Conservation (phyloP, 2,888 invertebrate genomes). For the Leptothorax acervorum region DNA sequence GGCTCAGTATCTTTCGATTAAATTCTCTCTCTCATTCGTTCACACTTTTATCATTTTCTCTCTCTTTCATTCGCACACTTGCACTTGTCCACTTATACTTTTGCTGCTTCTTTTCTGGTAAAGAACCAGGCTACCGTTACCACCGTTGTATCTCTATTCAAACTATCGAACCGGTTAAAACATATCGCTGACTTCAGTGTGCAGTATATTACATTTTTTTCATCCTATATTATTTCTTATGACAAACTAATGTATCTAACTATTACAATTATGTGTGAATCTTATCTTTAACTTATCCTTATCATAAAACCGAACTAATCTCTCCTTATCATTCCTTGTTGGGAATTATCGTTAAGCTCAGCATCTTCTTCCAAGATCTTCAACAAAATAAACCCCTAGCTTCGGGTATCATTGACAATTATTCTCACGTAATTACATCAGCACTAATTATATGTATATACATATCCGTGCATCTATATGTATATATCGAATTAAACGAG, state of each 20-base stretch:
- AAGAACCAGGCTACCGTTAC: conserved; percentile 49
- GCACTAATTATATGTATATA: conserved; percentile 82
- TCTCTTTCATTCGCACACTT: conserved; percentile 65
- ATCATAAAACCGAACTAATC: conserved; percentile 70
- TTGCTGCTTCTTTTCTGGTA: conserved; percentile 52
- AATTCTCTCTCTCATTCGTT: conserved; percentile 30
- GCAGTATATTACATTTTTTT: conserved; percentile 81
- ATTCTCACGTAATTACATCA: conserved; percentile 84
- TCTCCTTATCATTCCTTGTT: conserved; percentile 76
- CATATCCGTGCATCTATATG: conserved; percentile 81
- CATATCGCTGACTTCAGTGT: conserved; percentile 77
- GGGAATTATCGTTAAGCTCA: conserved; percentile 84
- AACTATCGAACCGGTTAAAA: conserved; percentile 76
- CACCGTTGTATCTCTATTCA: conserved; percentile 63
- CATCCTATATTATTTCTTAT: conserved; percentile 77
- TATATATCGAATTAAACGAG: conserved; percentile 79
- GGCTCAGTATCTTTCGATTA: conserved; percentile 71
- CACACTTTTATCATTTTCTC: conserved; percentile 47
- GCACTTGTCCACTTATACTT: conserved; percentile 56
- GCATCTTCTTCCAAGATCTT: conserved; percentile 77
- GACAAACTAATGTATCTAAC: conserved; percentile 78
- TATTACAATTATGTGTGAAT: conserved; percentile 82
- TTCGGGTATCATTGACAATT: conserved; percentile 79
- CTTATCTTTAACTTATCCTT: conserved; percentile 72
- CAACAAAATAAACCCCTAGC: conserved; percentile 85